Conservation (phyloP, 1,140 invertebrate species). For the Euglossa dilemma region DNA sequence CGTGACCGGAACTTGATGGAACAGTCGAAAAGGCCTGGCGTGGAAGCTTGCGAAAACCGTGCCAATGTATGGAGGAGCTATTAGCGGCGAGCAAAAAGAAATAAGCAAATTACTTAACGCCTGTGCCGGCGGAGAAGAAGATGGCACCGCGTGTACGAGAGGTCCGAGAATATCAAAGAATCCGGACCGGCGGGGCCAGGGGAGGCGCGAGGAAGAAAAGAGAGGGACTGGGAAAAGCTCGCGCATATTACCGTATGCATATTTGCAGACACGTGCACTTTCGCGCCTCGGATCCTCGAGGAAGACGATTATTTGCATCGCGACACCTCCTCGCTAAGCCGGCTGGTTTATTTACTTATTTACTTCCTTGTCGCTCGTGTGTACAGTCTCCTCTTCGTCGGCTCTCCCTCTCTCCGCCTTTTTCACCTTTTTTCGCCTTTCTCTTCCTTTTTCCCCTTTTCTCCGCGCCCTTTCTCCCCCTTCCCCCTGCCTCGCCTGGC, state of each 20-base stretch:
- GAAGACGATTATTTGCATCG: conserved; percentile 75
- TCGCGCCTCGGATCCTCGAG: conserved; percentile 73
- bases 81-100: conserved; percentile 57
- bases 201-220: conserved; percentile 24
- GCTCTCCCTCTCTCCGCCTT: conserved; percentile 20
- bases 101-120: conserved; percentile 71
- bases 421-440: background rate
- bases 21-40: background rate
- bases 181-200: conserved; percentile 29
- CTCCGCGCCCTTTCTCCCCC: background rate
- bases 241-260: conserved; percentile 66
- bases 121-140: conserved; percentile 43
- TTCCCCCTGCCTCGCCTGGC: no score
- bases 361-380: conserved; percentile 71
- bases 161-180: conserved; percentile 47
- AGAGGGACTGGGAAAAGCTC: conserved; percentile 67
- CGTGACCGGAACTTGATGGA: background rate
- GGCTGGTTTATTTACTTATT: conserved; percentile 78
- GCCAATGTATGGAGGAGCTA: conserved; percentile 54
- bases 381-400: conserved; percentile 12
- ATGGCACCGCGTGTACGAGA: conserved; percentile 47
- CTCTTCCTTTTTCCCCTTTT: background rate
- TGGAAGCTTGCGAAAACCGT: conserved; percentile 46
- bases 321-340: conserved; percentile 75
- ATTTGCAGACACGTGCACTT: conserved; percentile 75